A percentile compares a stretch with the other conserved stretches of the same genome.
These are phyloP conservation scores for Dryocosmus kuriphilus DNA, from an alignment of 2,888 invertebrate genomes.

Conservation along the genomic window DNA sequence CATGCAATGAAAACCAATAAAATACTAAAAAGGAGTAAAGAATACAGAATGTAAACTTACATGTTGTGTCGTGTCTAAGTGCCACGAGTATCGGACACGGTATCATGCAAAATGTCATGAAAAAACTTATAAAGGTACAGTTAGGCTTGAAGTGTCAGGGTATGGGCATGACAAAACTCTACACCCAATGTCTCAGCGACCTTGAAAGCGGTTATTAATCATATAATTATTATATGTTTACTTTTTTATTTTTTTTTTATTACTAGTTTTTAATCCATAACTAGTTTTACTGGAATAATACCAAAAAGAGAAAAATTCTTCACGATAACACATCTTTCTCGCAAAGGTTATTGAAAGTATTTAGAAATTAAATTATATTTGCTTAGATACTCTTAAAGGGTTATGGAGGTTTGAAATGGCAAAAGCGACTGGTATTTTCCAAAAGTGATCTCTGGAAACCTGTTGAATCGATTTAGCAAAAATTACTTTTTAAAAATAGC, in stretches of 20 bases:
- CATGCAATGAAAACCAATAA: background rate
- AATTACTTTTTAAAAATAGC: too few relatives aligned
- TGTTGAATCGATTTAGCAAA: too few relatives aligned
- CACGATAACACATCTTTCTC: background rate
- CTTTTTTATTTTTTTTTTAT: background rate
- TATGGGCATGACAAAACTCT: conserved; percentile 74
- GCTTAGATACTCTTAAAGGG: background rate
- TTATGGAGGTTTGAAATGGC: too few relatives aligned
- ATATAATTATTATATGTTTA: background rate
- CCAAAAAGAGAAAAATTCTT: too few relatives aligned
- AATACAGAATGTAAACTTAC: conserved; percentile 31
- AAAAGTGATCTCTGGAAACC: too few relatives aligned
- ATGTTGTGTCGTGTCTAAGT: conserved; percentile 40
- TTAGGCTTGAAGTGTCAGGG: conserved; percentile 68
- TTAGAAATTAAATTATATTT: too few relatives aligned
- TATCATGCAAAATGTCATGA: conserved; percentile 56
- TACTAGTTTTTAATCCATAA: background rate
- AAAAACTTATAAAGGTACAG: conserved; percentile 47
- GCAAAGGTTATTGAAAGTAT: background rate
- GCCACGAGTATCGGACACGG: conserved; percentile 44
- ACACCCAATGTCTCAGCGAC: conserved; percentile 78
- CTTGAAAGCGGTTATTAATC: conserved; percentile 59
- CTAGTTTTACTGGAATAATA: too few relatives aligned
- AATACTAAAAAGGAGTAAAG: conserved; percentile 9
- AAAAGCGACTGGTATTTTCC: too few relatives aligned